These are phyloP conservation scores for Strigops habroptila DNA, from an alignment of 2,113 vertebrate genomes.

Conservation along the genomic window DNA sequence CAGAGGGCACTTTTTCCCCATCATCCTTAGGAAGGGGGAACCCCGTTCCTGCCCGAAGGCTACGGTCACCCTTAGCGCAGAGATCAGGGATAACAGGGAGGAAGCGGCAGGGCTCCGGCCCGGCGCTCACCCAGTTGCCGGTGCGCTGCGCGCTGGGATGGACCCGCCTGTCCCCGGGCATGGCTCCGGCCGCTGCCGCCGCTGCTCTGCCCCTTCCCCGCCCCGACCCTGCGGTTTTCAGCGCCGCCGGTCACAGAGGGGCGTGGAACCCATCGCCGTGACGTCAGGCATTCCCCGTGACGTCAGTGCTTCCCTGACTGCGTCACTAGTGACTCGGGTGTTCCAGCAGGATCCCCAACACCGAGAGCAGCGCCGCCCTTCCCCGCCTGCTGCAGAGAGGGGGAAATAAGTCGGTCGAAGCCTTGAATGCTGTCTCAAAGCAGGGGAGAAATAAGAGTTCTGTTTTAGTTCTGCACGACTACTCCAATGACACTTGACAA, in stretches of 20 bases:
- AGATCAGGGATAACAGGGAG: accelerated
- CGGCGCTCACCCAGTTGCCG: constrained; percentile 74
- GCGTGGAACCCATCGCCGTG: neutral
- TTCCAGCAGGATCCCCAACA: accelerated
- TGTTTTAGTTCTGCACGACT: neutral
- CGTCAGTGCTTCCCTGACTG: neutral
- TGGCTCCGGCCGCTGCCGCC: neutral
- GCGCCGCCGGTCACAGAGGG: accelerated
- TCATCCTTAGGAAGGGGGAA: neutral
- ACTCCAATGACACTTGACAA: neutral
- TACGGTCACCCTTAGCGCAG: accelerated
- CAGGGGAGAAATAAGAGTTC: neutral
- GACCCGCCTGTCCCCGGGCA: constrained; percentile 66
- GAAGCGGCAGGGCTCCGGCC: accelerated
- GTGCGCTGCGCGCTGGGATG: constrained; percentile 13
- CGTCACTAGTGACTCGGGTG: neutral
- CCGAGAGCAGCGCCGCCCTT: accelerated
- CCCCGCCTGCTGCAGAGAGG: accelerated
- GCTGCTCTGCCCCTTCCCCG: neutral
- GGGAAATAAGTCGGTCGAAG: accelerated
- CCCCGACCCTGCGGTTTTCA: neutral
- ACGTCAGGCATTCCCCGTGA: neutral
- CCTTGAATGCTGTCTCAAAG: neutral
- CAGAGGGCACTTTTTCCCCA: accelerated
- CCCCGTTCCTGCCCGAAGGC: neutral